Base-by-base conservation (phyloP, 2,888 invertebrate species). In the Esperia sulphurella region DNA sequence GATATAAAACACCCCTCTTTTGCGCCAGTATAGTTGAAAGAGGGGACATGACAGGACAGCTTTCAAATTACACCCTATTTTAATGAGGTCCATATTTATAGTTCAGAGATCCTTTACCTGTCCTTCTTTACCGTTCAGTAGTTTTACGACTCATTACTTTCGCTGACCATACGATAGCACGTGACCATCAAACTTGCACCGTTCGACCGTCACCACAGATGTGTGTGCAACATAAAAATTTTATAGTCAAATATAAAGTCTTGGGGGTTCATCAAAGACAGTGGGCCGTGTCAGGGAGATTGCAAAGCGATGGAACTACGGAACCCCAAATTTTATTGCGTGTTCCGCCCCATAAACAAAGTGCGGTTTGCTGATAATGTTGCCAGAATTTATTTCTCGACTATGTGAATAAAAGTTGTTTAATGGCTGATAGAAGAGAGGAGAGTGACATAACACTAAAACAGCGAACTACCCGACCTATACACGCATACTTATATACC, bases 281-380 rank as follows among this genome's bases (percentile, higher is more conserved):
- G 73, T 73, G 63, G 71, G 66, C 65, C 65, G 71, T 58, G 55
- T 49, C 51, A 63, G 75, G 81, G 76, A 70, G 80, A 83, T 83
- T 78, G 78, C 80, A 74, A 46, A 46, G 30, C 41, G 46, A 46
- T 46, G 41, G 46, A 13, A 8, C 28, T 35, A 12, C 8, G 41
- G 41, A 38, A 41, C 75, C 81, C 78, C 75, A 73, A 50, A 69
- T 83, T 89, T 89, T 88, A 89, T 85, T 85, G 79, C 87, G 72
- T 84, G 88, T 87, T 80, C 83, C 88, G 86, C 77, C 61, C 68
- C 83, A 86, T 89, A 88, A 88, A 88, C 82, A 79, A 76, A 71
- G 65, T 71, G 77, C 68, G 76, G 78, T 70, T 63, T 65, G 65
- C 68, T 70, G 81, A 87, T 85, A 84, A 82, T 79, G 75, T 59